Conservation (phyloP, 2,113 vertebrate genomes). For the Eretmochelys imbricata region DNA sequence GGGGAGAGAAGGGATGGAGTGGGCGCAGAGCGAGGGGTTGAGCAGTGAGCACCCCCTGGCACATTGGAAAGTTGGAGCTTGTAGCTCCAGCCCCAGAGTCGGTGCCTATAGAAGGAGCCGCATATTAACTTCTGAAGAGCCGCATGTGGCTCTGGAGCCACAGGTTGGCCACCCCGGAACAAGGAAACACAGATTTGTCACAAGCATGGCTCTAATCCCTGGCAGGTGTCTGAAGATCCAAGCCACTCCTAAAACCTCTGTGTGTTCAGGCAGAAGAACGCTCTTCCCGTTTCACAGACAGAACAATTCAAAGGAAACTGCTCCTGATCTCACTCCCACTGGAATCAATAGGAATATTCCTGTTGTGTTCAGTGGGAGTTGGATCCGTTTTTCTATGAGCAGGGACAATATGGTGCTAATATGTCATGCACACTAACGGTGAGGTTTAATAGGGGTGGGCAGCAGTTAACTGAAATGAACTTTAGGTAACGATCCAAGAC, state of each 20-base stretch:
- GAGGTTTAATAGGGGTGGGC: constrained; percentile 53
- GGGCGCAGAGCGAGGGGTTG: no score
- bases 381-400: not conserved
- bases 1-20: no score
- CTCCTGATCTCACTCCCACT: not conserved
- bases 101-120: no score
- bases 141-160: no score
- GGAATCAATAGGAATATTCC: not conserved
- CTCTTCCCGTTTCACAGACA: not conserved
- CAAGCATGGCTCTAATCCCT: not conserved
- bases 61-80: no score
- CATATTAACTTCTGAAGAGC: no score
- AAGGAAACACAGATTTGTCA: not conserved
- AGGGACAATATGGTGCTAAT: constrained; percentile 22
- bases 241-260: not conserved
- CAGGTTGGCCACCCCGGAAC: not conserved
- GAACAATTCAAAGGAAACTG: not conserved
- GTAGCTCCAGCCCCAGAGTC: no score
- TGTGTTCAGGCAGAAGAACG: not conserved
- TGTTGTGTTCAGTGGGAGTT: not conserved
- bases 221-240: not conserved
- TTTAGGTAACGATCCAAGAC: constrained; percentile 61
- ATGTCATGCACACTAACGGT: constrained; percentile 15
- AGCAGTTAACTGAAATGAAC: constrained; percentile 47
- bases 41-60: no score